Evolutionary conservation across 2,888 invertebrate species (phyloP).

Genomic region (Salticus scenicus): DNA sequence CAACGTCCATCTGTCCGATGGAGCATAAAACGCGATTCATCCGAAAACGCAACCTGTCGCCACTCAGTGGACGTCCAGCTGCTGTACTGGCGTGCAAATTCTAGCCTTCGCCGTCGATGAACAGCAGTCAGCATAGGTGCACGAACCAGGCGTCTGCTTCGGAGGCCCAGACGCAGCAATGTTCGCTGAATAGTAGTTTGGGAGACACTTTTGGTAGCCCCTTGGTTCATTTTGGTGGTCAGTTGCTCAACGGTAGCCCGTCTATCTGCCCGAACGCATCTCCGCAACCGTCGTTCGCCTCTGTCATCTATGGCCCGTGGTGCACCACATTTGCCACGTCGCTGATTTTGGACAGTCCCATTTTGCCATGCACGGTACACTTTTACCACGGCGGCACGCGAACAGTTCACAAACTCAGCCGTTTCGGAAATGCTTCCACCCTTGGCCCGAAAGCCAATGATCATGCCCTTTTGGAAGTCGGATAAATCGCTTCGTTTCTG

Average conservation of each 20-base stretch:
- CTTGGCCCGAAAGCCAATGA: not conserved
- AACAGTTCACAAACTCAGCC: not conserved
- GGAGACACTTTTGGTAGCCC: not conserved
- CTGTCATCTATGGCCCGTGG: not conserved
- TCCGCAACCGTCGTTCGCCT: not conserved
- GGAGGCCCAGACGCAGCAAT: too few species aligned
- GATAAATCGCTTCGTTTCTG: slow-evolving; percentile 11
- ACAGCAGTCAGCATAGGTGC: too few species aligned
- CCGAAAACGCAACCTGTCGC: too few species aligned
- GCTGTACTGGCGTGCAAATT: too few species aligned
- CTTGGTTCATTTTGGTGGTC: not conserved
- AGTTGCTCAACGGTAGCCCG: not conserved
- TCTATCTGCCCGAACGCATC: not conserved
- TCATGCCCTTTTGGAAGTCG: not conserved
- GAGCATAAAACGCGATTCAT: too few species aligned
- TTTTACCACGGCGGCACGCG: not conserved
- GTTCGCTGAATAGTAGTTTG: too few species aligned
- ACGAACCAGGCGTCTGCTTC: too few species aligned
- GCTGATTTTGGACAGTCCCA: not conserved
- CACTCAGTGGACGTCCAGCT: too few species aligned
- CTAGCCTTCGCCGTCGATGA: too few species aligned
- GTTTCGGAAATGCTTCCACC: not conserved
- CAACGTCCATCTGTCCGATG: too few species aligned
- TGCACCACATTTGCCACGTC: not conserved
- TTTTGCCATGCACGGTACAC: slow-evolving; percentile 1